Evolutionary conservation across 2,888 invertebrate genomes (phyloP).

Genomic region (Cosmopolites sordidus): DNA sequence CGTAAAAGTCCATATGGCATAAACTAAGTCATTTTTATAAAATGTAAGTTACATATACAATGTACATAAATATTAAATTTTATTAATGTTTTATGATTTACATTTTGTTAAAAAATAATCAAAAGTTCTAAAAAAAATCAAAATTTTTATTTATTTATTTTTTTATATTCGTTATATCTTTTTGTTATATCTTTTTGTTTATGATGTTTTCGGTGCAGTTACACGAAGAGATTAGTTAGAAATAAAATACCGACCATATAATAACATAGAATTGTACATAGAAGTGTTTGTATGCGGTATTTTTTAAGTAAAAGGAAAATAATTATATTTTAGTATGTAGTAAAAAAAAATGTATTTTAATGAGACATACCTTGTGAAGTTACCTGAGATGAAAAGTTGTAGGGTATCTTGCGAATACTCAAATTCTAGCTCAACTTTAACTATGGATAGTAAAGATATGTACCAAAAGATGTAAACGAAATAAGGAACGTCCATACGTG

Average conservation of each 20-base stretch:
- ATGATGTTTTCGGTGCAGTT: neutral
- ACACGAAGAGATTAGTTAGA: neutral
- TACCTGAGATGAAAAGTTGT: slow-evolving; percentile 21
- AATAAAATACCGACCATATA: neutral
- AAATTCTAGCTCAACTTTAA: slow-evolving; percentile 20
- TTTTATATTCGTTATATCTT: neutral
- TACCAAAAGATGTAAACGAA: slow-evolving; percentile 16
- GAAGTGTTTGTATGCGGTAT: neutral
- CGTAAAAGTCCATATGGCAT: slow-evolving; percentile 9
- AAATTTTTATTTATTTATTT: slow-evolving; percentile 2
- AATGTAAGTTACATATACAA: slow-evolving; percentile 12
- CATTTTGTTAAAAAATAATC: neutral
- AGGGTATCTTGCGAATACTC: slow-evolving; percentile 22
- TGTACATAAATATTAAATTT: slow-evolving; percentile 9
- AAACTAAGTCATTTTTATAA: slow-evolving; percentile 22
- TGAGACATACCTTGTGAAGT: slow-evolving; percentile 21
- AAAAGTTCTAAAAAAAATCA: neutral
- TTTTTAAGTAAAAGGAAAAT: neutral
- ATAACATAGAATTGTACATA: neutral
- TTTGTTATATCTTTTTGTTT: slow-evolving; percentile 1
- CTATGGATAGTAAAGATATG: slow-evolving; percentile 8
- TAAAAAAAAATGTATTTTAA: slow-evolving; percentile 7
- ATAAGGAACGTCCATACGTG: too few relatives aligned
- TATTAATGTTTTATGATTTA: neutral
- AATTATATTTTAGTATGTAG: neutral